phyloP scores from a whole-genome alignment of 2,113 vertebrate genomes.

The Cariama cristata region DNA sequence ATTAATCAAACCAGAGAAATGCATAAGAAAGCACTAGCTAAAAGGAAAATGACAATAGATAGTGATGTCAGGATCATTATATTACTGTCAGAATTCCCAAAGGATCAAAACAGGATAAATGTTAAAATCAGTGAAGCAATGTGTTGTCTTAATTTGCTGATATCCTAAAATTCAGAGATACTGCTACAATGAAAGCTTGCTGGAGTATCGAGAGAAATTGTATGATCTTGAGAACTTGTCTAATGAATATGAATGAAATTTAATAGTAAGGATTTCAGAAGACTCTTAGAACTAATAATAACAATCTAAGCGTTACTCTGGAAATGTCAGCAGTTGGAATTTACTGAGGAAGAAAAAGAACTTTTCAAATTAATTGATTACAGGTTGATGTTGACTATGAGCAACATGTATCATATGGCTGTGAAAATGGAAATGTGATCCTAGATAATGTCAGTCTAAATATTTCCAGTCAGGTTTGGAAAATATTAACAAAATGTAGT shows the following conservation, averaged over 20 bases:
- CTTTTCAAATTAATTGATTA: not conserved
- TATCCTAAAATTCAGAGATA: not conserved
- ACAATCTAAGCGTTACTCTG: not conserved
- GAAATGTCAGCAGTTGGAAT: not conserved
- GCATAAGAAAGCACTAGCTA: not conserved
- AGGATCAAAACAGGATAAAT: not conserved
- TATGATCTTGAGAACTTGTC: not conserved
- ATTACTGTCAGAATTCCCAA: not conserved
- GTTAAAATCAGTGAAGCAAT: not conserved
- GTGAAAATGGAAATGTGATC: not conserved
- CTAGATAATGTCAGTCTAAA: not conserved
- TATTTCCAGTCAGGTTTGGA: not conserved
- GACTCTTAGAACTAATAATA: not conserved
- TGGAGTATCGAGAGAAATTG: not conserved
- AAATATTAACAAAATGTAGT: not conserved
- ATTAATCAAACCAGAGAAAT: not conserved
- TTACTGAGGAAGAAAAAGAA: not conserved
- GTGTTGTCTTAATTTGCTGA: not conserved
- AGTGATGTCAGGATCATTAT: not conserved
- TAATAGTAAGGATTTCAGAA: not conserved
- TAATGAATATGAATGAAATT: not conserved
- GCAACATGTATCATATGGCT: not conserved
- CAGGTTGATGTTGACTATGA: not conserved
- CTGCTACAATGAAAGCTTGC: not conserved
- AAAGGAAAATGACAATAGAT: not conserved